Base-by-base conservation (phyloP, 2,888 invertebrate species). In the Uloborus plumipes region DNA sequence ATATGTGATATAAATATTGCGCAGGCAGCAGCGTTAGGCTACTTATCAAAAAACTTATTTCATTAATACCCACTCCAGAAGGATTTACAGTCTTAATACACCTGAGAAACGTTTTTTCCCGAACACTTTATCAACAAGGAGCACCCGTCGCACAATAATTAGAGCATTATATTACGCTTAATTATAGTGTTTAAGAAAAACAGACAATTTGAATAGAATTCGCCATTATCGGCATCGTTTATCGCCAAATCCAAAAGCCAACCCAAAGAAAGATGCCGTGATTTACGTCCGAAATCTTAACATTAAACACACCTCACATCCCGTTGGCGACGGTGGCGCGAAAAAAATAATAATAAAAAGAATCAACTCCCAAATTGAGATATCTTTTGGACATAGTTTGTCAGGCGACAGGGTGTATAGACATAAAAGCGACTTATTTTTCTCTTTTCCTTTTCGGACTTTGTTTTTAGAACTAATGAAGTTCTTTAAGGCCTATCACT, bases 401-500 rank as follows among this genome's bases (percentile, higher is more conserved):
- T 39, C 39, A 39, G 39, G 39, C 39, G 39, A 39, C 39, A 39
- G 39, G 39, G 39, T 39, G 39, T 39, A 39, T 9, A 9, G 39
- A 39, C 39, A 75, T 81, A 74, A 81, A 51, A 22, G 61, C 61
- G 20, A 50, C 18, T 16, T 49, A 69, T 77, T 72, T 74, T 65
- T 62, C 14, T 14, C 53, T 58, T 20, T 55, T 65, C 55, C 49
- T 73, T 80, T 70, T 74, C 20, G 31, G 55, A 61, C 80, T 73
- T 81, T 74, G 74, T 70, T 67, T 39, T 39, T 49, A 55, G 58
- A 59, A 51, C 62, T 70, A 81, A 81, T 81, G 80, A 81, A 81
- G 74, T 74, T 59, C 74, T 70, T 75, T 74, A 70, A 69, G 74
- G 64, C 64, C 62, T 65, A 81, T 81, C 69, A 75, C 64, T 69